These are phyloP conservation scores for Pholis gunnellus DNA, from an alignment of 2,113 vertebrate species.

Conservation along the genomic window DNA sequence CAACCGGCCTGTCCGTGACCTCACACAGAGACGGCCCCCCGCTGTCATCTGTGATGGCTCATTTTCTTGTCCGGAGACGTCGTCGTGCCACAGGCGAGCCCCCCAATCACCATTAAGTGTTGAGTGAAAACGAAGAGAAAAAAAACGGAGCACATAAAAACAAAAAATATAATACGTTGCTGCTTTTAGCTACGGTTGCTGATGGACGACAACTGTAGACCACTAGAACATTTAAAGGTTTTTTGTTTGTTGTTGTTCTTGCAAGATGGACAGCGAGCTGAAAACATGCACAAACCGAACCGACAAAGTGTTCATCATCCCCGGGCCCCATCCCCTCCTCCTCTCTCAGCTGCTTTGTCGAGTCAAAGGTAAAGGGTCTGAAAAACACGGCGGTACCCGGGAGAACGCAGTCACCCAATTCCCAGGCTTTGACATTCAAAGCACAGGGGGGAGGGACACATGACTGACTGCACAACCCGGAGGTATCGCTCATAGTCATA, in stretches of 20 bases:
- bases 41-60: neutral
- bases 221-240: conserved; percentile 77
- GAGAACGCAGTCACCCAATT: conserved; percentile 59
- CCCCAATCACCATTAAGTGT: neutral
- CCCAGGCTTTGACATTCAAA: conserved; percentile 84
- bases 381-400: conserved; percentile 61
- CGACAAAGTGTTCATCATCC: conserved; percentile 70
- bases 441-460: conserved; percentile 39
- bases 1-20: neutral
- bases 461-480: conserved; percentile 67
- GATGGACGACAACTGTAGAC: conserved; percentile 77
- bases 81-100: neutral
- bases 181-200: conserved; percentile 82
- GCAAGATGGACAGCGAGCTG: conserved; percentile 67
- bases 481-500: conserved; percentile 72
- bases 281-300: conserved; percentile 73
- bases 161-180: conserved; percentile 65
- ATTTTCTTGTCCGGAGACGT: neutral
- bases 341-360: conserved; percentile 80
- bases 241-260: conserved; percentile 51
- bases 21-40: neutral
- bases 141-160: conserved; percentile 57
- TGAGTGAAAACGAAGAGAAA: conserved; percentile 36
- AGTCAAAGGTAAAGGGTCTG: conserved; percentile 81
- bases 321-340: conserved; percentile 40